These are phyloP conservation scores for Aphidoletes aphidimyza DNA, from an alignment of 2,888 invertebrate genomes.

Conservation along the genomic window DNA sequence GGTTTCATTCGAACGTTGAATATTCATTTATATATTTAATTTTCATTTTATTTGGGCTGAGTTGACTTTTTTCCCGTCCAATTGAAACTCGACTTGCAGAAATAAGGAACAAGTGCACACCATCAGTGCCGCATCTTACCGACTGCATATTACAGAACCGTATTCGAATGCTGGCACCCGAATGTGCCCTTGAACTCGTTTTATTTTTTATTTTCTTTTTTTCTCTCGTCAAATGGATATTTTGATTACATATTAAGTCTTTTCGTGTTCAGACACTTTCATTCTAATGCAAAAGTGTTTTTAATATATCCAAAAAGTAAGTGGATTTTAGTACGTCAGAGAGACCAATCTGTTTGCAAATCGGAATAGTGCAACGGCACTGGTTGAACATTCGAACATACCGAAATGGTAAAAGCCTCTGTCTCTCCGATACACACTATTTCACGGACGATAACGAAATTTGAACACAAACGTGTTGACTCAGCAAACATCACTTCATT, in stretches of 20 bases:
- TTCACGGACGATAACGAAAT: neutral
- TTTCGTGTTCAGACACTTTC: no score
- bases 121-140: neutral
- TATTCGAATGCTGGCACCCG: no score
- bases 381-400: neutral
- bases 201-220: no score
- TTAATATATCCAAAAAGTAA: no score
- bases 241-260: no score
- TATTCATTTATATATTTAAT: slow-evolving; percentile 21
- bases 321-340: no score
- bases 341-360: no score
- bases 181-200: no score
- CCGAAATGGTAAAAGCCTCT: neutral
- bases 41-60: neutral
- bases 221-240: no score
- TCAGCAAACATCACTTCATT: slow-evolving; percentile 12
- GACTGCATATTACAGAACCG: no score
- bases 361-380: no score
- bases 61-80: neutral
- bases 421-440: neutral
- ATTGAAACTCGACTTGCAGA: neutral
- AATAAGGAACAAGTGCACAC: neutral
- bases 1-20: neutral
- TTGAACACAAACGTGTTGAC: slow-evolving; percentile 15
- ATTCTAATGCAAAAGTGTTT: no score